Percentiles rank a stretch among this genome's conserved stretches.
phyloP scores from a whole-genome alignment of 2,888 invertebrate genomes.

The Escarpia spicata region DNA sequence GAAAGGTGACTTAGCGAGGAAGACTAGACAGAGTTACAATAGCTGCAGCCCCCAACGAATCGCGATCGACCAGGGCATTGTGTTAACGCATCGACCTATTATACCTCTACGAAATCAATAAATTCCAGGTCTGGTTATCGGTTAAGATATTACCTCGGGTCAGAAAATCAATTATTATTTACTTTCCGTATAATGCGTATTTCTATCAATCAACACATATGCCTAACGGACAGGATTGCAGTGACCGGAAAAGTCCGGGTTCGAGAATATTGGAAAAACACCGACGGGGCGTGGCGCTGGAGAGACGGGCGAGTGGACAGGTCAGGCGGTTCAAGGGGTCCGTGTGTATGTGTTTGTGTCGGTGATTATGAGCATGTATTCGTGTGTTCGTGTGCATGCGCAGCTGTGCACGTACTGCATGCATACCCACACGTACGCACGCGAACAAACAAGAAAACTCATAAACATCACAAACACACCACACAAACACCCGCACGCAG shows the following conservation, averaged over 20 bases:
- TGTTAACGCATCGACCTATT: neutral
- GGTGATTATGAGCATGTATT: neutral
- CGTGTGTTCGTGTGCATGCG: neutral
- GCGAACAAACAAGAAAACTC: neutral
- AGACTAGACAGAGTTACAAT: too few relatives aligned
- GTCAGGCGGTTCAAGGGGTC: neutral
- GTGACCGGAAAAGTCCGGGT: neutral
- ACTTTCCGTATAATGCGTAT: neutral
- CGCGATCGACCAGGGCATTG: neutral
- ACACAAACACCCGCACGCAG: neutral
- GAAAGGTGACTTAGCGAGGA: too few relatives aligned
- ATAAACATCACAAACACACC: neutral
- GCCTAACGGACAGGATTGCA: neutral
- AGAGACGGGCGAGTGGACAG: neutral
- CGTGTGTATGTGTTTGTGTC: neutral
- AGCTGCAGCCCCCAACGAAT: neutral
- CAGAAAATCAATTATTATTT: conserved; percentile 12
- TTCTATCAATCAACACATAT: neutral
- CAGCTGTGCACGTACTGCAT: neutral
- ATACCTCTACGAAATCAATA: neutral
- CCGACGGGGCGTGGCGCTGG: neutral
- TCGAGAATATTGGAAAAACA: neutral
- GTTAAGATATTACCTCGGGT: neutral
- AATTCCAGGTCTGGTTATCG: neutral
- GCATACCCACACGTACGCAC: neutral